Base-by-base conservation (phyloP, 2,797 vertebrate genomes). In the Luscinia luscinia region DNA sequence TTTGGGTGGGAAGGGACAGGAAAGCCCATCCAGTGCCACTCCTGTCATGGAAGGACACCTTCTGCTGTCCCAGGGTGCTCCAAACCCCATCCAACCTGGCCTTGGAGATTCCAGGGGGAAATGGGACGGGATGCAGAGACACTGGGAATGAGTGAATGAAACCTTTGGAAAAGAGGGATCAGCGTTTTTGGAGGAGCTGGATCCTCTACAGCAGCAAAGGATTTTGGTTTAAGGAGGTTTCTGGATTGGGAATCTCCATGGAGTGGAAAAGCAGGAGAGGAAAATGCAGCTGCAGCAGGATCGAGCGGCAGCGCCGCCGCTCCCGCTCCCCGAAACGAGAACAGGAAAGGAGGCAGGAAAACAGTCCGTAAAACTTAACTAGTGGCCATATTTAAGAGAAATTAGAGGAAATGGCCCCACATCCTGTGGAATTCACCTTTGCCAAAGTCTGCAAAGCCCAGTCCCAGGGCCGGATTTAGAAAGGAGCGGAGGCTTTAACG, bases 381-480 rank as follows among this genome's bases (percentile, higher is more conserved):
- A 70, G 94, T 18, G 85, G 83, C 81, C 90, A 23, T 34, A 84
- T 93, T 93, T 88, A 61, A 72, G 69, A 80, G 90, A 86, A 96
- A 95, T 93, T 81, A 81, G 83, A 96, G 94, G 93, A 95, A 95
- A 93, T 28, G 73, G 93, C 89, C 83, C 93, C 90, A 95, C 92
- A 93, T 93, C 93, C 90, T 88, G 86, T 94, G 95, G 95, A 94
- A 96, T 86, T 95, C 90, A 43, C 88, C 88, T 62, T 43, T 77
- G 85, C 93, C 95, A 91, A 91, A 86, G 80, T 0, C 92, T 77
- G 90, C 73, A 17, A 11, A 77, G 92, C n/a, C 4, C 9, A 11
- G 72, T 28, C 78, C 84, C 41, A 12, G 48, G 49, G 89, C 91
- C 13, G 64, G 79, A 86, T 90, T 93, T 72, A 78, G 80, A 85